A percentile compares a stretch with the other conserved stretches of the same genome.
These are phyloP conservation scores for Lypha dubia DNA, from an alignment of 2,888 invertebrate genomes.

Conservation along the genomic window DNA sequence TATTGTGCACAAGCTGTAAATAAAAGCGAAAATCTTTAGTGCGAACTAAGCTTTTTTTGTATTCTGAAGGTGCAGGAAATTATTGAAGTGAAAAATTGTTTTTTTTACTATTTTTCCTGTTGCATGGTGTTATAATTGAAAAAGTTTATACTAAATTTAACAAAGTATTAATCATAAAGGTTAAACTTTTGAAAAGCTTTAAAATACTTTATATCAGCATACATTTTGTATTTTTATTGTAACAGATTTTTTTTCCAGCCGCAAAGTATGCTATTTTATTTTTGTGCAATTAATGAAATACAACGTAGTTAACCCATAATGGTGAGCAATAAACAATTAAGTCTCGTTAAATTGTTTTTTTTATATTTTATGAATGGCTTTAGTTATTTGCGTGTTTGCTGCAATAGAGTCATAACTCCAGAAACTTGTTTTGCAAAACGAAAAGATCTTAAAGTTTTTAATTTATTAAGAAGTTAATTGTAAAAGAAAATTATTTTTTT, in stretches of 20 bases:
- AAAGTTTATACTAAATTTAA: not conserved
- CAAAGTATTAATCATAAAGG: not conserved
- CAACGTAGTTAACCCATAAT: slow-evolving; percentile 2
- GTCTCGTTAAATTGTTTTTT: not conserved
- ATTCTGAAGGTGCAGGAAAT: not conserved
- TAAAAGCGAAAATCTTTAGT: too few species aligned
- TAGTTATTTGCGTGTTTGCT: too few species aligned
- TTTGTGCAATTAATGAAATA: not conserved
- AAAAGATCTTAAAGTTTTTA: too few species aligned
- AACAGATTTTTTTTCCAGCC: not conserved
- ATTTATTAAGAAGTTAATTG: too few species aligned
- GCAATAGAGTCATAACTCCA: too few species aligned
- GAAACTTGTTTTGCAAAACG: too few species aligned
- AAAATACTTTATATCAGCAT: not conserved
- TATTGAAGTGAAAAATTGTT: not conserved
- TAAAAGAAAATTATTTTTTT: too few species aligned
- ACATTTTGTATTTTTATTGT: not conserved
- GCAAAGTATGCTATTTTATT: not conserved
- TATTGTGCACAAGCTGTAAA: too few species aligned
- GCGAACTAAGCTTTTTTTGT: too few species aligned
- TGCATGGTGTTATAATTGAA: not conserved
- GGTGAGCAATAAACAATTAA: too few species aligned
- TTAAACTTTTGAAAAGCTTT: slow-evolving; percentile 22
- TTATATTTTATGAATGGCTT: too few species aligned
- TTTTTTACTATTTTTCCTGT: too few species aligned